Base-by-base conservation (phyloP, 2,113 vertebrate species). In the Capreolus pygargus region DNA sequence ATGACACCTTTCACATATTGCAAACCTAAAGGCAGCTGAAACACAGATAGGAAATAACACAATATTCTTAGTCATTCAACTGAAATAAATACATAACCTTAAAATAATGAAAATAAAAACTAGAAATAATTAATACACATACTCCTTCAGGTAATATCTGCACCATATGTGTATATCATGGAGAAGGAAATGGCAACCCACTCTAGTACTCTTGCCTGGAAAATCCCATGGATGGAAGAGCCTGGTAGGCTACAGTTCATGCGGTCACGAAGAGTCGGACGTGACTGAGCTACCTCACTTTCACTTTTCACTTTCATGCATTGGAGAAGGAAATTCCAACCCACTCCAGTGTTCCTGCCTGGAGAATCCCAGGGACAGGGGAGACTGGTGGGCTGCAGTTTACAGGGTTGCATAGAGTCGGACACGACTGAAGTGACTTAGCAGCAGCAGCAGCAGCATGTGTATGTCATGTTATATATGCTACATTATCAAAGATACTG, bases 211-310 rank as follows among this genome's bases (percentile, higher is more conserved):
- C 64, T 70, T 36, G 64, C 19, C 64, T 70, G 21, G 64, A 70
- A 23, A 70, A 70, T 70, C n/a, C 17, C n/a, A 70, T 21, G 64
- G n/a, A 70, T 5, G 19, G 64, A 23, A n/a, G 2, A 70, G 64
- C 19, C 64, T 70, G n/a, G n/a, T 70, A 6, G 19, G 64, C n/a
- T 70, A 6, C 19, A 36, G 64, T 70, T n/a, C 2, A 70, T 23
- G n/a, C 2, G 0, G 64, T 36, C 2, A 0, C 4, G 2, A 36
- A 67, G 33, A n/a, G 33, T 67, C 1, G 0, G 33, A 67, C 33
- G 21, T 4, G 0, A 67, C 2, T 67, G 64, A 67, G n/a, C 9
- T 0, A 36, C 64, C 36, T 36, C 8, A 36, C 64, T 67, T 67
- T 67, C 64, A 21, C 64, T 67, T n/a, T 67, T 67, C 33, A 67